These are phyloP conservation scores for human (Homo sapiens) DNA, from an alignment of 2,113 vertebrate genomes.

Conservation along the genomic window GRCh38 chr4:161471501-161472000, in stretches of 20 bases:
- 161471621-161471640: not conserved
- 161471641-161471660: too few species aligned
- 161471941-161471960: not conserved
- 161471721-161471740: not conserved
- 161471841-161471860: not conserved
- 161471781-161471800: too few species aligned
- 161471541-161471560: not conserved
- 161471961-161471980: too few species aligned
- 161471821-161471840: not conserved
- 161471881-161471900: not conserved
- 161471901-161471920: not conserved
- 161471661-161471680: not conserved
- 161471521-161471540: not conserved
- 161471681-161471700: not conserved
- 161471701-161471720: not conserved
- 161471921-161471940: not conserved
- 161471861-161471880: not conserved
- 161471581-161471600: not conserved
- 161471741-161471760: not conserved
- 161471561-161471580: not conserved
- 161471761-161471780: not conserved
- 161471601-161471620: not conserved
- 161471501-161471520: not conserved
- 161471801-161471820: not conserved
- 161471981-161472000: too few species aligned